Conservation (phyloP, 2,113 vertebrate species). For the Pao palembangensis region DNA sequence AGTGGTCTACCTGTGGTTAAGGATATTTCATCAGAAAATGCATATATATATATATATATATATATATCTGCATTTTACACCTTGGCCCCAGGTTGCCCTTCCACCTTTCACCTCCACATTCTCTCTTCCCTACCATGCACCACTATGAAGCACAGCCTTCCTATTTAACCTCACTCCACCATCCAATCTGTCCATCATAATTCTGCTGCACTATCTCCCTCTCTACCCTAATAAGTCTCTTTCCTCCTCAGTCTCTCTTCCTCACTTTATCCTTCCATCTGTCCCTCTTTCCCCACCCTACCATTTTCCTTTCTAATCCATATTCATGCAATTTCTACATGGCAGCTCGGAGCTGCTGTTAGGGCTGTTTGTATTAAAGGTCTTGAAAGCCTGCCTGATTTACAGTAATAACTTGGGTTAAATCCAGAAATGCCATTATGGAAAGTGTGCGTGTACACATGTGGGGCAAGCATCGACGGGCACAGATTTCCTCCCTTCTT, state of each 20-base stretch:
- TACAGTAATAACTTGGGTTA: conserved; percentile 74
- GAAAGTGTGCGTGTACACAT: conserved; percentile 10
- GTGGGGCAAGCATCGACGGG: not conserved
- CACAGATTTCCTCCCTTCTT: conserved; percentile 35
- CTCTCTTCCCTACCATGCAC: conserved; percentile 29
- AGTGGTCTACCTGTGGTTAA: conserved; percentile 47
- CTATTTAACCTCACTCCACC: conserved; percentile 47
- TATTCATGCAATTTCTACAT: conserved; percentile 74
- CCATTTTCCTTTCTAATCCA: conserved; percentile 59
- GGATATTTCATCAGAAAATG: conserved; percentile 31
- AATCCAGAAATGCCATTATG: conserved; percentile 72
- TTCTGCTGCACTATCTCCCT: not conserved
- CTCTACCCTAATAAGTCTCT: not conserved
- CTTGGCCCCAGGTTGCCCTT: conserved; percentile 32
- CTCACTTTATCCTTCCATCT: conserved; percentile 18
- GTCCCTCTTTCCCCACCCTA: conserved; percentile 25
- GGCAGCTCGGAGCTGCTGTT: conserved; percentile 58
- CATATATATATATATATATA: no score
- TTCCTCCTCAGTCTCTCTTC: conserved; percentile 22
- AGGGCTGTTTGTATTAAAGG: conserved; percentile 67
- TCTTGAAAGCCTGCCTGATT: conserved; percentile 69
- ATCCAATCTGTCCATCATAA: conserved; percentile 36
- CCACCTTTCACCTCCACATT: conserved; percentile 35
- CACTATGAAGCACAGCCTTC: conserved; percentile 45
- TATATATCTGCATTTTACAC: conserved; percentile 8